phyloP scores from a whole-genome alignment of 2,888 invertebrate genomes.

The Oscheius sp. region DNA sequence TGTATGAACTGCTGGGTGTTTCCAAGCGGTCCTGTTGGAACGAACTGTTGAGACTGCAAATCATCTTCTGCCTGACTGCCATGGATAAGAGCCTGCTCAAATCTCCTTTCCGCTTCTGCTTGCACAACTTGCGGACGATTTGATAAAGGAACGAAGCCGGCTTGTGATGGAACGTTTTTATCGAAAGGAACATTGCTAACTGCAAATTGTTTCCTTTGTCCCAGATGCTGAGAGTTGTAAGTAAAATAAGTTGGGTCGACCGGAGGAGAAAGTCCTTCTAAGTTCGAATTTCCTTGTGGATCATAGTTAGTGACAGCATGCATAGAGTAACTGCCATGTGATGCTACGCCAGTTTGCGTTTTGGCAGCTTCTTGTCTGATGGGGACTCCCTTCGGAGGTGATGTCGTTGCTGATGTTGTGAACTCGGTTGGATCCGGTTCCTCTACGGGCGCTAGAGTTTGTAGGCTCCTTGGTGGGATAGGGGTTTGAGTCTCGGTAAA shows the following conservation, averaged over 20 bases:
- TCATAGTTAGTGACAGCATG: slow-evolving; percentile 38
- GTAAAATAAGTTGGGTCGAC: slow-evolving; percentile 53
- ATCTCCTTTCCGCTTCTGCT: neutral
- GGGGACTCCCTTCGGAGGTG: neutral
- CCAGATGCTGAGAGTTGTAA: slow-evolving; percentile 52
- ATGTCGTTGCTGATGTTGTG: neutral
- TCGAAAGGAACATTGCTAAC: slow-evolving; percentile 32
- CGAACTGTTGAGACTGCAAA: neutral
- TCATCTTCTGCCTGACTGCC: neutral
- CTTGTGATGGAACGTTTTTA: slow-evolving; percentile 2
- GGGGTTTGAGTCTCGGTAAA: neutral
- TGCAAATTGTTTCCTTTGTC: slow-evolving; percentile 35
- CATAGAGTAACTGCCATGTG: slow-evolving; percentile 27
- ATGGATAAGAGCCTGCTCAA: neutral
- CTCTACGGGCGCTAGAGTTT: neutral
- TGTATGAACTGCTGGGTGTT: neutral
- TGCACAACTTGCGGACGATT: slow-evolving; percentile 17
- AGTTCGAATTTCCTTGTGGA: slow-evolving; percentile 36
- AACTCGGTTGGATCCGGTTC: neutral
- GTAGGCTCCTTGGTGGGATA: neutral
- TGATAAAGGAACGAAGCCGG: neutral
- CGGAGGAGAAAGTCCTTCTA: slow-evolving; percentile 48
- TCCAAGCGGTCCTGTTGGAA: neutral
- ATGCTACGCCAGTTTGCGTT: neutral
- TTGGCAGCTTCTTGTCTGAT: slow-evolving; percentile 13